Evolutionary conservation across 2,113 vertebrate genomes (phyloP), one percentile per base, ranked within the genome.

Genomic region (Pipra filicauda): DNA sequence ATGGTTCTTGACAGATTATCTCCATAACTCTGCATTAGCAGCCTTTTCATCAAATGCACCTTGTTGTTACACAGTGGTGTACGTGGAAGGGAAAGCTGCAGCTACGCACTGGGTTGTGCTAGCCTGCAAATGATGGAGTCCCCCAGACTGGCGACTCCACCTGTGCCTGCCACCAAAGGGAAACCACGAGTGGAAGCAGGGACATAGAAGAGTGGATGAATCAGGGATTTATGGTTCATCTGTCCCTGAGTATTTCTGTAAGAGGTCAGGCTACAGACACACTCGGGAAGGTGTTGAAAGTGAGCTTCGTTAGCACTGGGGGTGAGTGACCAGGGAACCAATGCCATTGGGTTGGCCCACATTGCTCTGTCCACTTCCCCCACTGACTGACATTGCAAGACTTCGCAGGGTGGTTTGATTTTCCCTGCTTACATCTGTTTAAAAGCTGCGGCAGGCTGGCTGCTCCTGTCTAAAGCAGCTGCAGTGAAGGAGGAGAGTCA

Each of bases 1-100:
- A 94, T 89, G 73, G 65, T 20, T 91, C 84, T 81, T 96, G 95
- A 95, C 76, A 84, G 74, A 92, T 90, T 90, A 96, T 92, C 92
- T 86, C 61, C 61, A 30, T 66, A 84, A 69, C 61, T 91, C 65
- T 22, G 73, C 88, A 89, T 93, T 89, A 92, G 83, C 83, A 89
- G 91, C 57, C 80, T 78, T 91, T 92, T 74, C 69, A 89, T 92
- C 76, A 64, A 52, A 31, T 52, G 73, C 70, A 85, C 84, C 76
- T 93, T 81, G 64, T 67, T 91, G 85, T 84, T 48, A n/a, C 4
- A 61, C 49, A 26, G 31, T 3, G 61, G 78, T 21, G 31, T 22
- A 58, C 2, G 3, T 10, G 30, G 77, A 61, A 75, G 55, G 55
- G 30, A 65, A 58, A 84, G 66, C 69, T 74, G 75, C 51, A 70